Base-by-base conservation (phyloP, 2,113 vertebrate species). In the Hylia prasina region DNA sequence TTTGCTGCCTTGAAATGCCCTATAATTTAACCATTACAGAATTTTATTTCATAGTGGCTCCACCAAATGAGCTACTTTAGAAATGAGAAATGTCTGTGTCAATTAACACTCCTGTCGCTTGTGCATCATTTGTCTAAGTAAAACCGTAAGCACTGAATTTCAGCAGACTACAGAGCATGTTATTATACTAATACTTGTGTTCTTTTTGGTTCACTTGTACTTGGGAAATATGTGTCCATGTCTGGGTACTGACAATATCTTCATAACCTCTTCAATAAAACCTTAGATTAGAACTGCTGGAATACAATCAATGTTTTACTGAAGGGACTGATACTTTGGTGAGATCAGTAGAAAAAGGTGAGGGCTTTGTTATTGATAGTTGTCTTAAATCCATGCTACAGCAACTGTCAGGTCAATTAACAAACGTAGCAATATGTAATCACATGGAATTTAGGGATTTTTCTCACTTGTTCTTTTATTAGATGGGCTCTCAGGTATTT, bases 1-100 rank as follows among this genome's bases (percentile, higher is more conserved):
- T 76, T 69, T 88, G 28, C 60, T 82, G 48, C 58, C 83, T 97
- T 93, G 54, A 94, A 96, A 95, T 88, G 58, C 84, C 66, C 64
- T 91, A 20, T 93, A 73, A 92, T 93, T 28, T 42, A 92, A 66
- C 30, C 47, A 68, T 73, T 93, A 53, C 70, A 72, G 71, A 92
- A n/a, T 57, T 57, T 64, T 44, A 78, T 95, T 95, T 97, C 69
- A 91, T 89, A 80, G 42, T 16, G 65, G 44, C 65, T 79, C n/a
- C 58, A 72, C 28, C 48, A 89, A 83, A 90, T 56, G 47, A 94
- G 45, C 42, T 51, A 11, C 22, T 89, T 91, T 28, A 87, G 69
- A 87, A 71, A 86, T 75, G 65, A 78, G 51, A 40, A 66, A 76
- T 47, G 44, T 33, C 58, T 65, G 12, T 69, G 65, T 76, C 89